Evolutionary conservation across 2,888 invertebrate genomes (phyloP).

Genomic region (Ochlodes sylvanus): DNA sequence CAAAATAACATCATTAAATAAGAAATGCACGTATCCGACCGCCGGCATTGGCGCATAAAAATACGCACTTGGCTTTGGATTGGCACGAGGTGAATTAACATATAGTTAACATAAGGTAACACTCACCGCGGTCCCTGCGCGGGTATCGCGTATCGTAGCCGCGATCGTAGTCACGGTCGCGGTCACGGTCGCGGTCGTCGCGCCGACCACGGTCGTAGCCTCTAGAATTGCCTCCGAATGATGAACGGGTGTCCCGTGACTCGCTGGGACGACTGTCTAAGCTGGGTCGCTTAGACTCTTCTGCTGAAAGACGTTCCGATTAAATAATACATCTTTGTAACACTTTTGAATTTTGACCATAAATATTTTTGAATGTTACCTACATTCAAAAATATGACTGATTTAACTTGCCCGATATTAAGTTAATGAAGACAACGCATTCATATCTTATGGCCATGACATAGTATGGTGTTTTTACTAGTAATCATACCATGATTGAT

Average conservation of each 20-base stretch:
- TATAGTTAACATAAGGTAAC: background rate
- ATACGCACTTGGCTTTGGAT: constrained; percentile 3
- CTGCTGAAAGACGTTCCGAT: constrained; percentile 44
- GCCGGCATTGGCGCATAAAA: background rate
- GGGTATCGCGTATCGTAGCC: constrained; percentile 83
- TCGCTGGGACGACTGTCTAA: constrained; percentile 78
- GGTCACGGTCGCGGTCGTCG: constrained; percentile 83
- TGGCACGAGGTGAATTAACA: background rate
- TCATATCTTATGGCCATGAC: too few species aligned
- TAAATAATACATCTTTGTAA: too few species aligned
- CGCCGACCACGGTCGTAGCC: constrained; percentile 82
- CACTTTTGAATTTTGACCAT: too few species aligned
- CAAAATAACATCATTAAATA: background rate
- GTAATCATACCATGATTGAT: too few species aligned
- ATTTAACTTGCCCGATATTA: too few species aligned
- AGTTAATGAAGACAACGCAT: too few species aligned
- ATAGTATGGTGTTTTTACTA: too few species aligned
- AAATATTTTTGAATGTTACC: too few species aligned
- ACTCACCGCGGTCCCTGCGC: constrained; percentile 79
- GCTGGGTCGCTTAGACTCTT: constrained; percentile 81
- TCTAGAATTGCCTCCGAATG: constrained; percentile 78
- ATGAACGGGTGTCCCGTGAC: constrained; percentile 73
- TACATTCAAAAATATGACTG: too few species aligned
- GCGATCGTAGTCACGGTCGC: constrained; percentile 86
- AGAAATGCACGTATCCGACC: background rate